A percentile compares a stretch with the other conserved stretches of the same genome.
Evolutionary conservation across 2,797 vertebrate species (phyloP).

Genomic region (Lepus townsendii): DNA sequence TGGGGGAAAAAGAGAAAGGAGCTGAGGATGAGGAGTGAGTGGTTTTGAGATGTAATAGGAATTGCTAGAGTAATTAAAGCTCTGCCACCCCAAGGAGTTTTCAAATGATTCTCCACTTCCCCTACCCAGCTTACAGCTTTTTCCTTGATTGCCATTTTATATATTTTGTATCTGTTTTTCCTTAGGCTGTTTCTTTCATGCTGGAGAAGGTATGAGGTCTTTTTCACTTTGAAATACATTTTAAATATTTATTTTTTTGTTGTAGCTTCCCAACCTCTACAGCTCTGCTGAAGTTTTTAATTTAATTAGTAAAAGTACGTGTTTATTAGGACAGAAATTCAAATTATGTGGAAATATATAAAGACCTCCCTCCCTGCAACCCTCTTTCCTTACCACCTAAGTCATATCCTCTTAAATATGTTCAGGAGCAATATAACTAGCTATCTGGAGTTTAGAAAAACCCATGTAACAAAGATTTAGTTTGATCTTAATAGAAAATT

Average conservation of each 20-base stretch:
- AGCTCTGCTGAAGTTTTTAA: neutral
- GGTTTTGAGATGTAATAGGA: neutral
- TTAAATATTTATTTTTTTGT: conserved; percentile 26
- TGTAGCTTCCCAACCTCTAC: neutral
- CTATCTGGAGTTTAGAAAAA: conserved; percentile 9
- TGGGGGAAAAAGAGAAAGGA: neutral
- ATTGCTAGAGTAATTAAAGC: neutral
- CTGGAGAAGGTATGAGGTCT: neutral
- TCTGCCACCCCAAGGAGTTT: neutral
- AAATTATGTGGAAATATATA: neutral
- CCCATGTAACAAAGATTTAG: neutral
- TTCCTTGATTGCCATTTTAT: neutral
- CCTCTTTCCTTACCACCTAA: neutral
- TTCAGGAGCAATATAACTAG: neutral
- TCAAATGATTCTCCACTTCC: neutral
- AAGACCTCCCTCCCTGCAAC: neutral
- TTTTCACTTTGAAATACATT: neutral
- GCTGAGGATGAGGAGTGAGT: neutral
- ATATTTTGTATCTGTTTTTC: conserved; percentile 31
- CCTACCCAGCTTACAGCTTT: neutral
- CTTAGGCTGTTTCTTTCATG: neutral
- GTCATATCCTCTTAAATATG: neutral
- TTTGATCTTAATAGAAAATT: neutral
- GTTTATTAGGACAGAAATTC: neutral
- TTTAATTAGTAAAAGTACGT: neutral